Evolutionary conservation across 1,140 invertebrate species (phyloP).

Genomic region (Coptotermes formosanus): DNA sequence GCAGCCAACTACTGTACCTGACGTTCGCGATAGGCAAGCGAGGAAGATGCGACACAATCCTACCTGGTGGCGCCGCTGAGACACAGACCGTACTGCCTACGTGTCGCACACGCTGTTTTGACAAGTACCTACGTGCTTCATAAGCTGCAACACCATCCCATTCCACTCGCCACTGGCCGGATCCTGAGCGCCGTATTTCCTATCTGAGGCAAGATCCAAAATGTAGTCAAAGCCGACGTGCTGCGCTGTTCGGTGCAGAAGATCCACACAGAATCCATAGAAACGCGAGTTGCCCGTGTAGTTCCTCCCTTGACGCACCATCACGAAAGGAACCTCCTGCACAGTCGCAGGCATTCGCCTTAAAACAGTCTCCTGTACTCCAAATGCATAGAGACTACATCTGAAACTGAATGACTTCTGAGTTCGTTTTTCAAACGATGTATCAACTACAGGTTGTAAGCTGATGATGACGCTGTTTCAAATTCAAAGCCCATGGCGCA

Average conservation of each 20-base stretch:
- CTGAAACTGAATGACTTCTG: no score
- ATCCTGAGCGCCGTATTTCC: slow-evolving; percentile 72
- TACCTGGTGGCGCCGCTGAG: no score
- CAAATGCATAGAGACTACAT: no score
- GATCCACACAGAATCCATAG: slow-evolving; percentile 79
- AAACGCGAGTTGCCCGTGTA: slow-evolving; percentile 67
- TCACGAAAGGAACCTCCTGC: slow-evolving; percentile 70
- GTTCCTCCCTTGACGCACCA: slow-evolving; percentile 63
- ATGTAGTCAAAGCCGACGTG: slow-evolving; percentile 73
- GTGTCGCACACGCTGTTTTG: slow-evolving; percentile 37
- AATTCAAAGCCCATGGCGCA: no score
- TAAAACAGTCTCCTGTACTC: no score
- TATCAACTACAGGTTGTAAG: no score
- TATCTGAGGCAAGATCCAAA: slow-evolving; percentile 71
- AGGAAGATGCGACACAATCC: no score
- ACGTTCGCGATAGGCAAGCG: no score
- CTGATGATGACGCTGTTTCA: no score
- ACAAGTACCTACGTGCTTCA: slow-evolving; percentile 63
- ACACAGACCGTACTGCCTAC: no score
- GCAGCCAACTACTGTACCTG: no score
- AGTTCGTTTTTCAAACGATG: no score
- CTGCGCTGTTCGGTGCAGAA: slow-evolving; percentile 62
- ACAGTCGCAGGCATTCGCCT: not conserved
- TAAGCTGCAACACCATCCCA: slow-evolving; percentile 78
- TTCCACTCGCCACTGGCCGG: slow-evolving; percentile 74